Conservation (phyloP, 1,140 invertebrate species). For the Drosophila auraria region DNA sequence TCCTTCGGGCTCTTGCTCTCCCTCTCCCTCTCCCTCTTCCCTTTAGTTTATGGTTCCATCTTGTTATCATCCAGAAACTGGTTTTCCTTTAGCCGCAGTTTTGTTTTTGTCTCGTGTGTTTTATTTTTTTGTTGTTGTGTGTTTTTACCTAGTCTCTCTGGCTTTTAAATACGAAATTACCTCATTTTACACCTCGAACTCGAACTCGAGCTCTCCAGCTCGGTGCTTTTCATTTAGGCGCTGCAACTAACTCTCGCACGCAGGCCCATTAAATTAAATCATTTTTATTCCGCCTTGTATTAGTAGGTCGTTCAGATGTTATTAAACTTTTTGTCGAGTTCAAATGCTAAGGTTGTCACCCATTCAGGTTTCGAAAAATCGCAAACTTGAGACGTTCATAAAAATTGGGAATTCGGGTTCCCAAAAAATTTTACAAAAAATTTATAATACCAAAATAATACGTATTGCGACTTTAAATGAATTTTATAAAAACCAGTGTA, state of each 20-base stretch:
- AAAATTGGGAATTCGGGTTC: background rate
- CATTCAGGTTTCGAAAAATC: background rate
- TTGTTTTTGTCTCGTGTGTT: constrained; percentile 31
- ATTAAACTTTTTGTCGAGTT: constrained; percentile 16
- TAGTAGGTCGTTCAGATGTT: constrained; percentile 43
- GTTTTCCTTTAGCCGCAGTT: constrained; percentile 48
- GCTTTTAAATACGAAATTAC: constrained; percentile 71
- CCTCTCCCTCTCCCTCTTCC: background rate
- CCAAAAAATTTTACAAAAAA: background rate
- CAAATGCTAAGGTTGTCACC: constrained; percentile 15
- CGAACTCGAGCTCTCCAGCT: background rate
- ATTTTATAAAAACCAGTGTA: too few relatives aligned
- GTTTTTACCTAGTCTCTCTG: constrained; percentile 37
- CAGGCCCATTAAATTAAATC: constrained; percentile 29
- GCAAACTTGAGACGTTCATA: background rate
- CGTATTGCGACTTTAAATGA: background rate
- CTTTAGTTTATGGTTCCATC: constrained; percentile 26
- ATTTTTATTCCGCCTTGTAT: constrained; percentile 11
- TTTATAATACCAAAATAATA: background rate
- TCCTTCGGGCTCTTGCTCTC: constrained; percentile 7
- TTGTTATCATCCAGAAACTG: constrained; percentile 58
- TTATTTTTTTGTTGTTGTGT: constrained; percentile 17
- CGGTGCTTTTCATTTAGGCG: constrained; percentile 38
- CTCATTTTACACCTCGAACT: constrained; percentile 73
- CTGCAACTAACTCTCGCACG: constrained; percentile 26